Conservation (phyloP, 2,888 invertebrate species). For the Lamellibrachia satsuma region DNA sequence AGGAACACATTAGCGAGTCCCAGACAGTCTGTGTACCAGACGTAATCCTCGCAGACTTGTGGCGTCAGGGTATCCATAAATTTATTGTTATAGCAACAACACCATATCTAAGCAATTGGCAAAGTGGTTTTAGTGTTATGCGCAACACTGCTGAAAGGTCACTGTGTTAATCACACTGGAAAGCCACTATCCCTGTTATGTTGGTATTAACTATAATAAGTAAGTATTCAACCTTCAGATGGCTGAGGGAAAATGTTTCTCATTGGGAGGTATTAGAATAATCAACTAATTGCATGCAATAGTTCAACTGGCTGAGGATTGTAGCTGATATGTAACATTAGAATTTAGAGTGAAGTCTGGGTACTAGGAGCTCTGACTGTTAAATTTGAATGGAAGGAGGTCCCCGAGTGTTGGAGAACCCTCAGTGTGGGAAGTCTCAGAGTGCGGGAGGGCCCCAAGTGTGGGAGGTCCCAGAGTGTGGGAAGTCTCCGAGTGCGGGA, state of each 20-base stretch:
- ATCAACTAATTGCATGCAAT: background rate
- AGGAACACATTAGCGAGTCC: background rate
- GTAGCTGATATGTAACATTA: background rate
- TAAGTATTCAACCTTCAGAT: background rate
- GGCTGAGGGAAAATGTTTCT: background rate
- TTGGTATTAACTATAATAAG: background rate
- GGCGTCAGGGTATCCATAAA: background rate
- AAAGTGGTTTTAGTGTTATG: background rate
- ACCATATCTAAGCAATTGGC: background rate
- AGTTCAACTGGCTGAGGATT: background rate
- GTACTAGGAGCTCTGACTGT: background rate
- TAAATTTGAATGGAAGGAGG: background rate
- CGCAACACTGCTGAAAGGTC: background rate
- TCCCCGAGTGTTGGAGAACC: background rate
- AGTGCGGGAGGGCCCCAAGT: background rate
- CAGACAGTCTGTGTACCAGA: background rate
- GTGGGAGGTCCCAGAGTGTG: no score
- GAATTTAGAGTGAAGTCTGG: background rate
- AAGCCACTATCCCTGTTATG: background rate
- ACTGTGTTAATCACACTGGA: background rate
- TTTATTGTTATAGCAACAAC: background rate
- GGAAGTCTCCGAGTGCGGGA: background rate
- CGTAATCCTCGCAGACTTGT: background rate
- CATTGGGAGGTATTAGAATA: background rate
- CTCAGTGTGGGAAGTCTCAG: background rate